phyloP scores from a whole-genome alignment of 2,888 invertebrate genomes.

The Meta bourneti region DNA sequence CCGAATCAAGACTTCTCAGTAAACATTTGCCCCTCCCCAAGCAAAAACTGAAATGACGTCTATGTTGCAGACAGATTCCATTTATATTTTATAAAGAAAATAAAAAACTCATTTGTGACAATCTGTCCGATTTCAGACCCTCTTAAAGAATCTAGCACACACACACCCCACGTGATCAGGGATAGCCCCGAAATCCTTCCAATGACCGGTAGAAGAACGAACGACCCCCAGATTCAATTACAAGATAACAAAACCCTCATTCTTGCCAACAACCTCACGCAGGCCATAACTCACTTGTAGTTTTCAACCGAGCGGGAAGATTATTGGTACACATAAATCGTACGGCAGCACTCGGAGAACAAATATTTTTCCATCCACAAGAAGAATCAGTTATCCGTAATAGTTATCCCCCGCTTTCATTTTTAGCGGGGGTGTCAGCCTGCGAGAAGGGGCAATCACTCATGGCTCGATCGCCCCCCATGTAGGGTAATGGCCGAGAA shows the following conservation, averaged over 20 bases:
- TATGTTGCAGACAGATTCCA: too few species aligned
- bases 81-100: too few species aligned
- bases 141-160: too few species aligned
- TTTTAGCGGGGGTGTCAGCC: neutral
- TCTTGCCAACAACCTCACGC: neutral
- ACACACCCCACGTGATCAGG: too few species aligned
- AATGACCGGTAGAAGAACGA: neutral
- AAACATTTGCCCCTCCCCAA: too few species aligned
- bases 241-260: neutral
- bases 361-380: slow-evolving; percentile 3
- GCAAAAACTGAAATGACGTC: too few species aligned
- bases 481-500: neutral
- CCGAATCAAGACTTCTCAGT: too few species aligned
- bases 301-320: neutral
- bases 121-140: too few species aligned
- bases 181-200: too few species aligned
- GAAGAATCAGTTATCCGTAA: slow-evolving; percentile 16
- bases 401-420: neutral
- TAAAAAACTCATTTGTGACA: too few species aligned
- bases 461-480: slow-evolving; percentile 6
- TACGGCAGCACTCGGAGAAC: neutral
- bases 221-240: neutral
- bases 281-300: neutral
- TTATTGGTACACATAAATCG: slow-evolving; percentile 5
- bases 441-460: neutral